These are phyloP conservation scores for Galagoides demidoff DNA, from an alignment of 2,797 vertebrate species.

Conservation along the genomic window DNA sequence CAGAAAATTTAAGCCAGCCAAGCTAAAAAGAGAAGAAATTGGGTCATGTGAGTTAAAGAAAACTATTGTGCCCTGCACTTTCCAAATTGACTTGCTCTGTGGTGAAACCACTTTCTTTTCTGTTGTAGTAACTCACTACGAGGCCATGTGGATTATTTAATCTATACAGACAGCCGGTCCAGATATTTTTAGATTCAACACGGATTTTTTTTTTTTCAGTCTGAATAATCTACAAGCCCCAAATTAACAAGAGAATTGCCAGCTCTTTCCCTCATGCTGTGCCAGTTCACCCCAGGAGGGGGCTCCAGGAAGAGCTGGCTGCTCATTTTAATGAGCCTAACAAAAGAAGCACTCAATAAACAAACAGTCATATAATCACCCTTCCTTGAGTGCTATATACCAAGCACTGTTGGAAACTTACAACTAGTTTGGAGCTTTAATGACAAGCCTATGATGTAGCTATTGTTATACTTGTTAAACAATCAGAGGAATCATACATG, in stretches of 20 bases:
- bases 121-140: neutral
- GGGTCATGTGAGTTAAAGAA: constrained; percentile 63
- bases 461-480: neutral
- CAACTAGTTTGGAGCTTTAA: neutral
- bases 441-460: neutral
- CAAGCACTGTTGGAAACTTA: neutral
- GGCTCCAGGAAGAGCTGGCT: neutral
- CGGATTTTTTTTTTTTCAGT: neutral
- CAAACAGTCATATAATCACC: neutral
- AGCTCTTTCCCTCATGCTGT: neutral
- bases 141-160: constrained; percentile 41
- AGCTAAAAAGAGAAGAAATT: constrained; percentile 42
- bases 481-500: neutral
- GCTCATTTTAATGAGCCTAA: neutral
- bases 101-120: neutral
- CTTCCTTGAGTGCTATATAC: neutral
- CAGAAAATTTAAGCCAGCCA: constrained; percentile 44
- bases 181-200: neutral
- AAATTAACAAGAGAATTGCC: constrained; percentile 32
- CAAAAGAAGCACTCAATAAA: neutral
- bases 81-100: neutral
- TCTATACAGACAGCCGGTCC: neutral
- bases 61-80: constrained; percentile 27
- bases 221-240: constrained; percentile 33
- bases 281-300: neutral